phyloP scores from a whole-genome alignment of 2,888 invertebrate genomes.

The Lymantria monacha region DNA sequence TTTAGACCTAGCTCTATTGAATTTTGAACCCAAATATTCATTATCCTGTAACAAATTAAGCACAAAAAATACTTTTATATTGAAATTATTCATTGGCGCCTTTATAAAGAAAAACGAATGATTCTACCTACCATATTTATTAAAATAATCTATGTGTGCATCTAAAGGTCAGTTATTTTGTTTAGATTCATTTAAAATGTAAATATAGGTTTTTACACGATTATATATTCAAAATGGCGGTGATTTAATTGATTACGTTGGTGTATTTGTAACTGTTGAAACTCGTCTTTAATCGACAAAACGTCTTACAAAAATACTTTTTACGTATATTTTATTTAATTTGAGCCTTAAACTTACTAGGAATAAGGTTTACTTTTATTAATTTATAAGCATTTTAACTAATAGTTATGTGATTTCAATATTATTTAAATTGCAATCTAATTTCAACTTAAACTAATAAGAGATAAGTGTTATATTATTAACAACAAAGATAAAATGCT shows the following conservation, averaged over 20 bases:
- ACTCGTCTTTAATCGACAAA: not conserved
- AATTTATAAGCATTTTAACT: not conserved
- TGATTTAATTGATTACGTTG: not conserved
- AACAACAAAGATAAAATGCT: not conserved
- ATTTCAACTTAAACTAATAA: not conserved
- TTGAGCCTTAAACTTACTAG: not conserved
- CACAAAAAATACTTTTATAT: not conserved
- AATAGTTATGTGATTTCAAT: not conserved
- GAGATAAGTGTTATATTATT: not conserved
- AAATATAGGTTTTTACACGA: not conserved
- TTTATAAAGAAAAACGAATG: not conserved
- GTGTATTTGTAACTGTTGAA: not conserved
- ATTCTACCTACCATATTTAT: not conserved
- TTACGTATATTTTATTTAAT: not conserved
- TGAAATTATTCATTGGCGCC: too few species aligned
- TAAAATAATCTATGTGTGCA: too few species aligned
- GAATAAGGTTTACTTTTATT: not conserved
- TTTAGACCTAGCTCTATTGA: too few species aligned
- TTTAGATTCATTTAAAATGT: not conserved
- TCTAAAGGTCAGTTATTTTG: too few species aligned
- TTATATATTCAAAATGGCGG: not conserved
- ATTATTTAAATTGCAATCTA: not conserved
- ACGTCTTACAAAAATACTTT: not conserved
- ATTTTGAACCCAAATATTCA: too few species aligned
- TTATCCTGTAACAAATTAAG: too few species aligned